Percentiles rank a stretch among this genome's conserved stretches.
Conservation (phyloP, 2,888 invertebrate genomes). For the Drosophila meridiana region DNA sequence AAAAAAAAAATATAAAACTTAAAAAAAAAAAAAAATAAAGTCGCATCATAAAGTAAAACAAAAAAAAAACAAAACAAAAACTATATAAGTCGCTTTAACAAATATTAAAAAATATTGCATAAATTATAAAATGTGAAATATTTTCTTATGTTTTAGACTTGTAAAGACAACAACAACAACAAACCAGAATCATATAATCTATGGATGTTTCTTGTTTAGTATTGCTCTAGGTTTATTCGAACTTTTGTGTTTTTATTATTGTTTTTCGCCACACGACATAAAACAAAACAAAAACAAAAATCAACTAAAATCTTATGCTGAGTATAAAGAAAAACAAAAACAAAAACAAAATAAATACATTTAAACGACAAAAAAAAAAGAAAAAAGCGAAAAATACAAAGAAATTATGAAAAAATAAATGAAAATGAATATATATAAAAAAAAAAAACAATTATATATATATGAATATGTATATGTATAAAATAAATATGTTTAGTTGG, state of each 20-base stretch:
- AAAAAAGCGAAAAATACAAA: conserved; percentile 22
- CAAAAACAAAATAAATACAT: conserved; percentile 65
- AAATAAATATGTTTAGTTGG: conserved; percentile 53
- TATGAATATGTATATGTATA: conserved; percentile 5
- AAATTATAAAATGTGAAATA: conserved; percentile 72
- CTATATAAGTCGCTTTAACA: conserved; percentile 70
- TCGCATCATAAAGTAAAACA: conserved; percentile 60
- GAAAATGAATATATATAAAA: conserved; percentile 67
- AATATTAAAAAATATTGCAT: conserved; percentile 63
- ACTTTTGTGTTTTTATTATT: conserved; percentile 35
- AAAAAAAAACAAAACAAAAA: conserved; percentile 13
- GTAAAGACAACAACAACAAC: conserved; percentile 41
- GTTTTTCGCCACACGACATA: conserved; percentile 64
- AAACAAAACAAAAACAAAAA: conserved; percentile 53
- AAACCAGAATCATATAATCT: conserved; percentile 32
- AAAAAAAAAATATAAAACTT: conserved; percentile 15
- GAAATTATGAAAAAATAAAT: conserved; percentile 47
- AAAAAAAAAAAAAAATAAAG: conserved; percentile 35
- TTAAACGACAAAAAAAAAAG: conserved; percentile 40
- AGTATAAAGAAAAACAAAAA: conserved; percentile 52
- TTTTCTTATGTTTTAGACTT: conserved; percentile 79
- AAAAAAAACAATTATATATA: conserved; percentile 12
- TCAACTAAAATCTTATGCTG: conserved; percentile 73
- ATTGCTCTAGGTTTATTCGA: conserved; percentile 65
- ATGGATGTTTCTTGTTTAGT: conserved; percentile 60